These are phyloP conservation scores for Peromyscus eremicus DNA, from an alignment of 2,797 vertebrate species.

Conservation along the genomic window DNA sequence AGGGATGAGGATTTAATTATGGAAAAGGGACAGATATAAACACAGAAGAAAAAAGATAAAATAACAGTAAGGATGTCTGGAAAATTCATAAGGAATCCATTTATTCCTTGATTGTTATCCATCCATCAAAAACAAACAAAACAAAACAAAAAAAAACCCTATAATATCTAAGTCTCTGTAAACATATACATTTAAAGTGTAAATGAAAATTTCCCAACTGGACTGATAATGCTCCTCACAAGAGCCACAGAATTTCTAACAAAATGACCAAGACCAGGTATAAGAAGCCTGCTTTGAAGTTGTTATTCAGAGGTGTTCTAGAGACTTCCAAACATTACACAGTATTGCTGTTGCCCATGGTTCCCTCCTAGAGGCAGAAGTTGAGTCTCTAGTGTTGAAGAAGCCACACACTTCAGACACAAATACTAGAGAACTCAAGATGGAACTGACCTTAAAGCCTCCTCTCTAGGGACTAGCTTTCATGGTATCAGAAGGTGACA, in stretches of 20 bases:
- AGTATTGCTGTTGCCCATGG: background rate
- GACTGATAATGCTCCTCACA: no score
- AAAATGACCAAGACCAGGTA: background rate
- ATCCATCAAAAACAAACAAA: background rate
- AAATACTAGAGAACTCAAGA: background rate
- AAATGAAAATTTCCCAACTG: no score
- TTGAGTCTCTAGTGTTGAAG: background rate
- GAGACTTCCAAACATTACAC: background rate
- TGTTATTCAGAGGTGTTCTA: background rate
- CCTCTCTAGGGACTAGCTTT: background rate
- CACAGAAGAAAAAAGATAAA: background rate
- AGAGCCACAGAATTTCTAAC: no score
- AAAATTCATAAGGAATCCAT: background rate
- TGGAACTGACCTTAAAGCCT: background rate
- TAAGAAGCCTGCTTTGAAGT: background rate
- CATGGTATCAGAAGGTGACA: background rate
- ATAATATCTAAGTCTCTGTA: background rate
- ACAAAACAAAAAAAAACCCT: background rate
- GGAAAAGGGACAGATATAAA: no score
- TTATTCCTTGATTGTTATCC: background rate
- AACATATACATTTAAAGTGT: background rate
- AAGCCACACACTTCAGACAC: background rate
- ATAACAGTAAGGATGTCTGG: background rate
- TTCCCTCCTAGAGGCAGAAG: background rate
- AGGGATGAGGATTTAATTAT: no score